Evolutionary conservation across 2,888 invertebrate species (phyloP).

Genomic region (Stomorhina lunata): DNA sequence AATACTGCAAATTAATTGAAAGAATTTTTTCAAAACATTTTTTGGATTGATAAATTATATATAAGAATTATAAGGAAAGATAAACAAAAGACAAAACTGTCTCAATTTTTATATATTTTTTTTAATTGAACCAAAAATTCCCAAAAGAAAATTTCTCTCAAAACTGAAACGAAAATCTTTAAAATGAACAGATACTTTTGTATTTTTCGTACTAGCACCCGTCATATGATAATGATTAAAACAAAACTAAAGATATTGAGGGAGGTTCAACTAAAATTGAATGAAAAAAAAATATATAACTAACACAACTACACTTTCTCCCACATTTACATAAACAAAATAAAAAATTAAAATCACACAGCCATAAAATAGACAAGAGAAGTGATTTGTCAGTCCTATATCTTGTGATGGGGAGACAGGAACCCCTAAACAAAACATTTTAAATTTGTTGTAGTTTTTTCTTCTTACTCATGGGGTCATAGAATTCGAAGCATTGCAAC

Average conservation of each 20-base stretch:
- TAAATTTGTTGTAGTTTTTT: neutral
- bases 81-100: too few relatives aligned
- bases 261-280: constrained; percentile 12
- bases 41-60: too few relatives aligned
- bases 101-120: too few relatives aligned
- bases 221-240: constrained; percentile 24
- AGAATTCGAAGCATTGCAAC: constrained; percentile 47
- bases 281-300: neutral
- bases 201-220: too few relatives aligned
- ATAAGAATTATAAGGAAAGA: too few relatives aligned
- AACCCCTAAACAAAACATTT: neutral
- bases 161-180: too few relatives aligned
- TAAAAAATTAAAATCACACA: neutral
- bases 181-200: too few relatives aligned
- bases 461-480: constrained; percentile 42
- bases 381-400: constrained; percentile 37
- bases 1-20: too few relatives aligned
- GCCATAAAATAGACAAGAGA: neutral
- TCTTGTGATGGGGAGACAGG: neutral
- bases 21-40: too few relatives aligned
- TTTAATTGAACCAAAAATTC: too few relatives aligned
- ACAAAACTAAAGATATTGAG: constrained; percentile 6
- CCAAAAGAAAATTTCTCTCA: too few relatives aligned
- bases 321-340: neutral
- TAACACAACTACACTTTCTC: neutral